Base-by-base conservation (phyloP, 1,140 invertebrate species). In the Drosophila pseudoananassae region DNA sequence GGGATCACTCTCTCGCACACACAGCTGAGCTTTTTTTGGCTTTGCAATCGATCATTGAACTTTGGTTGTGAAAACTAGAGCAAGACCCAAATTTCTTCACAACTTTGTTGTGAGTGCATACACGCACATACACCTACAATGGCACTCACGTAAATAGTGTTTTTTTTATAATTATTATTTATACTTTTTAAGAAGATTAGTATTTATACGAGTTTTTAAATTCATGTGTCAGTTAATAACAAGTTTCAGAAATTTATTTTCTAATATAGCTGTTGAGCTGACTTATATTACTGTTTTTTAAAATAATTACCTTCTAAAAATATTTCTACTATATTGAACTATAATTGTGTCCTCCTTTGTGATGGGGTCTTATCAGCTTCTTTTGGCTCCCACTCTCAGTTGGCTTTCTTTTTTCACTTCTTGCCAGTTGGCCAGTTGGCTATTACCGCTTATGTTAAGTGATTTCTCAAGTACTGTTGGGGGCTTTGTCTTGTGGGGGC, bases 31-130 rank as follows among this genome's bases (percentile, higher is more conserved):
- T 59, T 76, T 79, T 78, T 81, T 87, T 58, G 75, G 74, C 75
- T 85, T 76, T 82, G 76, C 88, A 82, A 82, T 79, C 82, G 87
- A 90, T 90, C 87, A 87, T 82, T 90, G 87, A 90, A 90, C 87
- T 90, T 87, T 87, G 82, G 66, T 87, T 87, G 78, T 79, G 81
- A 90, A 90, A 90, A 90, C 78, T 90, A 90, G 87, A 90, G 87
- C 87, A 90, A 90, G 87, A 90, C 87, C 87, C 78, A 90, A 83
- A 90, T 90, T 90, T 90, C 78, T 82, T 77, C 49, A 81, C 61
- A 78, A 68, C 70, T 79, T 84, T 56, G 71, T 66, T 72, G 65
- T 61, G 55, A 72, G 47, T 76, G 60, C 49, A 66, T 40, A 54
- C 23, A 55, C 40, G 12, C 3, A 20, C 58, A 47, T 38, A 40